Percentiles rank a stretch among this genome's conserved stretches.
These are phyloP conservation scores for Panopea generosa DNA, from an alignment of 2,888 invertebrate species.

Conservation along the genomic window DNA sequence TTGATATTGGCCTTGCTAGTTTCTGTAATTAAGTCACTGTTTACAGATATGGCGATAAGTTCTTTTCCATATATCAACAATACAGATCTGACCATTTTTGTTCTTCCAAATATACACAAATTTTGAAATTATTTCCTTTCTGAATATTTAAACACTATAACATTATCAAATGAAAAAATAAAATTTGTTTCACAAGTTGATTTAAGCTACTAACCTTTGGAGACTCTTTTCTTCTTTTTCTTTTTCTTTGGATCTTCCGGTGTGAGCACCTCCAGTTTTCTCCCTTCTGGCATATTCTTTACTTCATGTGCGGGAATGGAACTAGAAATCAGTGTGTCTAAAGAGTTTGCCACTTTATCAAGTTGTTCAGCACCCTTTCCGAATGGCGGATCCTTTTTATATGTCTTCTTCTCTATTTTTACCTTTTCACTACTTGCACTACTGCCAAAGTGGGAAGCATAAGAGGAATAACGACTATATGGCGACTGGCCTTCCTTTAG, in stretches of 20 bases:
- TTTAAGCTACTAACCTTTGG: slow-evolving; percentile 9
- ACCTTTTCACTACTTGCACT: slow-evolving; percentile 60
- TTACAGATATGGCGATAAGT: too few relatives aligned
- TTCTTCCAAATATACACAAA: too few relatives aligned
- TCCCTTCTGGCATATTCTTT: slow-evolving; percentile 67
- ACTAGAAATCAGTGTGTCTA: slow-evolving; percentile 53
- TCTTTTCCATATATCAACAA: too few relatives aligned
- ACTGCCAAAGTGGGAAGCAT: neutral
- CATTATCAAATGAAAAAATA: too few relatives aligned
- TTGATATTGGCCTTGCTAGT: too few relatives aligned
- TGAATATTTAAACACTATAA: too few relatives aligned
- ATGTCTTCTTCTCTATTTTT: slow-evolving; percentile 64
- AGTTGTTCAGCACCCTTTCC: slow-evolving; percentile 64
- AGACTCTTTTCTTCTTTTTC: slow-evolving; percentile 70
- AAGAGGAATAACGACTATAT: slow-evolving; percentile 55
- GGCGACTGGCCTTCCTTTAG: slow-evolving; percentile 42
- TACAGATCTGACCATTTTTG: too few relatives aligned
- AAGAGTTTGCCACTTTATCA: slow-evolving; percentile 64
- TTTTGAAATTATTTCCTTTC: too few relatives aligned
- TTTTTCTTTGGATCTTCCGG: slow-evolving; percentile 63
- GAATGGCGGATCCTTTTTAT: slow-evolving; percentile 65
- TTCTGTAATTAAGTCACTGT: too few relatives aligned
- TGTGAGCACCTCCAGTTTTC: slow-evolving; percentile 51
- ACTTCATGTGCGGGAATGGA: slow-evolving; percentile 48
- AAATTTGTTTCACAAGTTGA: too few relatives aligned